A percentile compares a stretch with the other conserved stretches of the same genome.
Conservation (phyloP, 2,797 vertebrate genomes). For the Nyctibius grandis region DNA sequence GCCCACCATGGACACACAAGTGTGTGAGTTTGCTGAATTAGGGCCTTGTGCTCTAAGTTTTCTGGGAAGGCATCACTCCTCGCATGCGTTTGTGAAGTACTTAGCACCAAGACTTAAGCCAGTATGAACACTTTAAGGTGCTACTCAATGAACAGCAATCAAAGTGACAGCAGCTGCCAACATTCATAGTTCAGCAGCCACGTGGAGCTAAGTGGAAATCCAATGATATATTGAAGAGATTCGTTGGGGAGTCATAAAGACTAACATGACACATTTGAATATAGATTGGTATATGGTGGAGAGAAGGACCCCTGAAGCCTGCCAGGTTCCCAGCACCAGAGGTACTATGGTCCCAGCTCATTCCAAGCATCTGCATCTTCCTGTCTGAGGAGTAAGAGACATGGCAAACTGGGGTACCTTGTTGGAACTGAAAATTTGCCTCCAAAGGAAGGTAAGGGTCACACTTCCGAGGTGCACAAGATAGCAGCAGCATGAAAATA, state of each 20-base stretch:
- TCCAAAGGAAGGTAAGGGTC: neutral
- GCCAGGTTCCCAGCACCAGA: neutral
- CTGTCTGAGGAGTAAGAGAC: neutral
- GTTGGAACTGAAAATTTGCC: neutral
- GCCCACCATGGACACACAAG: rapidly evolving
- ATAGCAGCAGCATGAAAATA: neutral
- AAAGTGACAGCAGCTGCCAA: neutral
- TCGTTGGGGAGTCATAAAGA: neutral
- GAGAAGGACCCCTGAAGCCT: neutral
- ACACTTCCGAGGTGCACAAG: neutral
- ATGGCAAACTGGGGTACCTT: neutral
- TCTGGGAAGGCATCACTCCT: neutral
- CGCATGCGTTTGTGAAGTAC: neutral
- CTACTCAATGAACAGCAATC: neutral
- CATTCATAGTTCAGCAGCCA: neutral
- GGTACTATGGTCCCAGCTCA: neutral
- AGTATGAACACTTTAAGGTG: neutral
- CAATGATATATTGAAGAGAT: neutral
- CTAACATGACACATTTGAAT: neutral
- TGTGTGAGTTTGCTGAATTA: neutral
- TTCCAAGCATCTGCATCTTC: neutral
- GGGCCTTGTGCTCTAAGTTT: neutral
- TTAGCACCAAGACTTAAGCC: neutral
- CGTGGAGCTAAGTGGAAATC: neutral
- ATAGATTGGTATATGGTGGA: neutral